Evolutionary conservation across 1,140 invertebrate genomes (phyloP), one percentile per base, ranked within the genome.

Genomic region (Drosophila repleta): DNA sequence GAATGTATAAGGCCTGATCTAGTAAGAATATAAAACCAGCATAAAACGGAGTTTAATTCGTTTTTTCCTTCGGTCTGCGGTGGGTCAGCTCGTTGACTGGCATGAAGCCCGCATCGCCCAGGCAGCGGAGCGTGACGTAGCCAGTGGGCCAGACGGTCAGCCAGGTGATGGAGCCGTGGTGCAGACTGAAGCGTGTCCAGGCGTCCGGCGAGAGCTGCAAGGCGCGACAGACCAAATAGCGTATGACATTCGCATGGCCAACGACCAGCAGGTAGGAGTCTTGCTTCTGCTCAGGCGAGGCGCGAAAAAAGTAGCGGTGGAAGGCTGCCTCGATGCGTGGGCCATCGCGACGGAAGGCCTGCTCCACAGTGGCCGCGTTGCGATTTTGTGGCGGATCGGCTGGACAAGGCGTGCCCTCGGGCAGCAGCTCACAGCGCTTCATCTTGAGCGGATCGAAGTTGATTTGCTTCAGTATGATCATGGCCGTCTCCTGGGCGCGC

Each of bases 211-310:
- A 98, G 85, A 99, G 96, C 92, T 99, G 99, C 20, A 99, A 92
- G 1, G 97, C 97, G 91, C 98, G 97, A 94, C 98, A 99, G 20
- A 99, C 95, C 93, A 99, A 98, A 92, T 98, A 99, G 67, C 98
- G 93, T 76, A 99, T 99, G 8, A 99, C 98, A 93, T 99, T 99
- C 5, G 97, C 97, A 93, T 99, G 99, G 79, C 98, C 99, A 4
- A 99, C 97, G 48, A 99, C 93, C 29, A 99, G 91, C 53, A 99
- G 97, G 92, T 97, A 98, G 1, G 95, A 95, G 90, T 99, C 97
- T 43, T 95, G 92, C 58, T 94, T 93, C 92, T 99, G 98, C 4
- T 93, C 92, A 1, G 95, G 93, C 37, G 95, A 93, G 17, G 98
- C 98, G 61, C 99, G 93, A 92, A 99, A 95, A 90, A 99, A 96